Evolutionary conservation across 2,888 invertebrate genomes (phyloP).

Genomic region (Macaria notata): DNA sequence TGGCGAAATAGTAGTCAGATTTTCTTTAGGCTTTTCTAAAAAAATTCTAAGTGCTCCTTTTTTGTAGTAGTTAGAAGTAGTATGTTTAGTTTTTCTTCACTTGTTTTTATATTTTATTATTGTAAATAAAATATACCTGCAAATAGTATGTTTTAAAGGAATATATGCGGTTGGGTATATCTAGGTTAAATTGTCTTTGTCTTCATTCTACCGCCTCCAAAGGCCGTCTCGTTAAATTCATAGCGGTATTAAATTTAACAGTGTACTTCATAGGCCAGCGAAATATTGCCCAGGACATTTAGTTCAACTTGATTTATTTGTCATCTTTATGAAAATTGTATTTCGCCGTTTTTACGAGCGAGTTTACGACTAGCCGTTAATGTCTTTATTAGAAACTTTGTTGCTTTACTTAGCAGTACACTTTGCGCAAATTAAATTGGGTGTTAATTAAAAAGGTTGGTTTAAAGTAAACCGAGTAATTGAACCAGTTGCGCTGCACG

Average conservation of each 20-base stretch:
- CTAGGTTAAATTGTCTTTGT: no score
- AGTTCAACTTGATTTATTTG: constrained; percentile 27
- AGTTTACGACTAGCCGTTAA: constrained; percentile 21
- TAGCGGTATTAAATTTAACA: constrained; percentile 41
- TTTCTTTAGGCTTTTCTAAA: no score
- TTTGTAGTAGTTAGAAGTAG: no score
- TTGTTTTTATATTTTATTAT: no score
- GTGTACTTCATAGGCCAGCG: constrained; percentile 26
- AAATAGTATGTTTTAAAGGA: no score
- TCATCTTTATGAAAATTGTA: constrained; percentile 28
- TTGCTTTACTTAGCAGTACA: constrained; percentile 11
- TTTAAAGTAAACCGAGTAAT: no score
- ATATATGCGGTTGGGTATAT: no score
- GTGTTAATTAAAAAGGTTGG: constrained; percentile 8
- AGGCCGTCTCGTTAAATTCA: constrained; percentile 45
- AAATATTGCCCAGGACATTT: constrained; percentile 26
- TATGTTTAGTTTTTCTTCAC: no score
- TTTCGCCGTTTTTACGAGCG: constrained; percentile 22
- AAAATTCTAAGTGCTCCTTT: no score
- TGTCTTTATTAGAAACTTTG: constrained; percentile 24
- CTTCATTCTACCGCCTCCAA: constrained; percentile 40
- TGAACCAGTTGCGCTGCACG: no score
- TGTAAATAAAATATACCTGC: no score
- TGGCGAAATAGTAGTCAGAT: no score
- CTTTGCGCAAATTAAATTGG: constrained; percentile 2